Evolutionary conservation across 2,113 vertebrate species (phyloP), one percentile per base, ranked within the genome.

Genomic region (Epinephelus cyanopodus): DNA sequence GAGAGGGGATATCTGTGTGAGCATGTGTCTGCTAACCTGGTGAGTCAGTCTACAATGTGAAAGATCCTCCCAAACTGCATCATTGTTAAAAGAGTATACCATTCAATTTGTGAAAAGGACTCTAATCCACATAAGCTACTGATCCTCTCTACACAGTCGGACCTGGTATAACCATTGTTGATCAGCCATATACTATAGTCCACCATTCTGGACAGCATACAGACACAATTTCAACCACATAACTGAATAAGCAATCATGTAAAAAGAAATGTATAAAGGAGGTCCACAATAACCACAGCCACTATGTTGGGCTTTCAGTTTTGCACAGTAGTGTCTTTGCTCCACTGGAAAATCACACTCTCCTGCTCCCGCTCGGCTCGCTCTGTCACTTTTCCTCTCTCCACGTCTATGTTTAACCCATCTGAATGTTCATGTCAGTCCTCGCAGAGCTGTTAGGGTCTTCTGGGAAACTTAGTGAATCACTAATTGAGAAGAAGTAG

Each of bases 71-170:
- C 10, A 4, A 14, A 29, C 29, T 29, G 29, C 29, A 29, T 29
- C 29, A 29, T 5, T 29, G 3, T 3, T 29, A 29, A 29, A 79
- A 53, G 6, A 18, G 12, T 39, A 33, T 27, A 50, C 4, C 2
- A 37, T 0, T 64, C 12, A 71, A 19, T 67, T 57, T 77, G 25
- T 64, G 23, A 25, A 39, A 23, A 42, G 12, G 8, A 6, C 25
- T 57, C 3, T 82, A 76, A 83, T 87, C 70, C 68, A 67, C 63
- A n/a, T 68, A 76, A 80, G 37, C 52, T 56, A 47, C 63, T 82
- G 66, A 89, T 82, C 68, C 67, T 77, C 71, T 79, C 61, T 70
- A 37, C 33, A 37, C 33, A 37, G 33, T 70, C 58, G 61, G 50
- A 63, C 85, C 64, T 7, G 33, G 19, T 4, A 69, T 6, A 62